Conservation (phyloP, 2,888 invertebrate species). For the Harpalus rufipes region DNA sequence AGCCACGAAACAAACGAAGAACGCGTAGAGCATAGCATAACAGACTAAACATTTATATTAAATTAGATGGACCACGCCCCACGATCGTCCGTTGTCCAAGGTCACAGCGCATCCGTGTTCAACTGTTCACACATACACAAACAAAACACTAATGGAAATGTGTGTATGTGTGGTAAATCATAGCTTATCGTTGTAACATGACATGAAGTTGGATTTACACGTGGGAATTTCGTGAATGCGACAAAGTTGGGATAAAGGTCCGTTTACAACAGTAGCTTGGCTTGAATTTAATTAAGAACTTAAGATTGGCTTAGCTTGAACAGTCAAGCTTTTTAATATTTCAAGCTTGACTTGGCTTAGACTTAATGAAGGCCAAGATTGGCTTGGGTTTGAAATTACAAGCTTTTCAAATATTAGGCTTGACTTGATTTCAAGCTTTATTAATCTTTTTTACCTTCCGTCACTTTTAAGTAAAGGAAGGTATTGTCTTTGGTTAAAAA, state of each 20-base stretch:
- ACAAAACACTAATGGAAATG: conserved; percentile 9
- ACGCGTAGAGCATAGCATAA: conserved; percentile 8
- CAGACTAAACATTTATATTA: conserved; percentile 64
- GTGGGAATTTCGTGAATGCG: conserved; percentile 2
- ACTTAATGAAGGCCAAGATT: too few species aligned
- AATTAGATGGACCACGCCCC: conserved; percentile 60
- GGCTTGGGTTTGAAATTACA: too few species aligned
- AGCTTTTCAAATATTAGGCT: too few species aligned
- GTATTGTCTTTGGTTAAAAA: too few species aligned
- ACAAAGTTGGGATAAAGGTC: not conserved
- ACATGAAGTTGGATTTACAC: not conserved
- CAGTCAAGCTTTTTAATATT: too few species aligned
- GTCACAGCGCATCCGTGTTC: conserved; percentile 63
- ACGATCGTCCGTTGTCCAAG: conserved; percentile 51
- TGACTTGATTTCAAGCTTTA: too few species aligned
- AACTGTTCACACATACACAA: conserved; percentile 30
- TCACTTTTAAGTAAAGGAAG: too few species aligned
- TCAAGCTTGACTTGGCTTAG: too few species aligned
- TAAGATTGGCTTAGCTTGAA: too few species aligned
- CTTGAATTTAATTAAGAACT: too few species aligned
- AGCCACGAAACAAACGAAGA: conserved; percentile 23
- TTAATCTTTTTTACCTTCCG: too few species aligned
- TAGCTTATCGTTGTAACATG: conserved; percentile 17
- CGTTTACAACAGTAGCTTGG: not conserved
- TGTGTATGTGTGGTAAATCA: not conserved